Percentiles rank a stretch among this genome's conserved stretches.
These are phyloP conservation scores for Cryptosula pallasiana DNA, from an alignment of 2,888 invertebrate genomes.

Conservation along the genomic window DNA sequence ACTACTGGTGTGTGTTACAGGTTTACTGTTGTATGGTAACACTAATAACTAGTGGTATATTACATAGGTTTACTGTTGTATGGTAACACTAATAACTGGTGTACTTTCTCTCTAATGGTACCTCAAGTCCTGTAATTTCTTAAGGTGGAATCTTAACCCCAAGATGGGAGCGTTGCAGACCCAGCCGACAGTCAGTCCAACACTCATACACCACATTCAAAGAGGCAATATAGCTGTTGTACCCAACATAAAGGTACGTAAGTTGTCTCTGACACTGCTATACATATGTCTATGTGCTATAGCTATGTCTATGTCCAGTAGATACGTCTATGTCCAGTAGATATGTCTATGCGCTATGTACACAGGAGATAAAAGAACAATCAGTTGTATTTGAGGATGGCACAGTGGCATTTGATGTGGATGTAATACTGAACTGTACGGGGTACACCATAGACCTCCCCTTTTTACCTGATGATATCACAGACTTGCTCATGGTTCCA, in stretches of 20 bases:
- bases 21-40: no score
- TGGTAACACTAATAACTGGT: no score
- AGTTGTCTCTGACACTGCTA: not conserved
- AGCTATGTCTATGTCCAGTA: not conserved
- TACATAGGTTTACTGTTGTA: no score
- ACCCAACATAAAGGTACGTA: slow-evolving; percentile 41
- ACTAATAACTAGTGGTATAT: no score
- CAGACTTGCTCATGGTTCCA: slow-evolving; percentile 33
- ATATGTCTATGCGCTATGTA: not conserved
- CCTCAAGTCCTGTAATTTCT: no score
- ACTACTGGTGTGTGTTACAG: no score
- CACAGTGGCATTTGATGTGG: slow-evolving; percentile 37
- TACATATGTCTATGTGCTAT: not conserved
- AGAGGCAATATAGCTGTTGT: slow-evolving; percentile 39
- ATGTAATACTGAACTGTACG: slow-evolving; percentile 41
- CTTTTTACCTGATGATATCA: slow-evolving; percentile 36
- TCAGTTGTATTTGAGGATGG: slow-evolving; percentile 41
- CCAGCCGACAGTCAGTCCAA: slow-evolving; percentile 48
- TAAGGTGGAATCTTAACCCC: slow-evolving; percentile 46
- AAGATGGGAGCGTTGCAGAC: slow-evolving; percentile 45
- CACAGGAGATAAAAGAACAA: slow-evolving; percentile 40
- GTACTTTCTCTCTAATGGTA: no score
- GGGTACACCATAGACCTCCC: slow-evolving; percentile 47
- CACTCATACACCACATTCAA: slow-evolving; percentile 48
- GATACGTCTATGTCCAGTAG: not conserved